phyloP scores from a whole-genome alignment of 2,797 vertebrate genomes.

The Pseudomugil gertrudae region DNA sequence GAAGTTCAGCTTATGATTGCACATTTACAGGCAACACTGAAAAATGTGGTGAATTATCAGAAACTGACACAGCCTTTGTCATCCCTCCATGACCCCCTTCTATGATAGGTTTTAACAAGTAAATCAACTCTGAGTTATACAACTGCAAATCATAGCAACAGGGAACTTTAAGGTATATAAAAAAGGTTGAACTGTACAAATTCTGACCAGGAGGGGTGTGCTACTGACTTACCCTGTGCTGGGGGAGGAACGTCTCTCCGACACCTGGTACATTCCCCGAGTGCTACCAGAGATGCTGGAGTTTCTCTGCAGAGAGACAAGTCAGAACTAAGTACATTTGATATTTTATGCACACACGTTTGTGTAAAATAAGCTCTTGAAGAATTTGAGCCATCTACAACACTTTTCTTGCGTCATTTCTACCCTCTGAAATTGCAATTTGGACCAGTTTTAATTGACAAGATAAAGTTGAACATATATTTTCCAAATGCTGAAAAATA shows the following conservation, averaged over 20 bases:
- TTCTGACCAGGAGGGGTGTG: background rate
- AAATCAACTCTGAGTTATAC: too few species aligned
- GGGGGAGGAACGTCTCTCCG: conserved; percentile 83
- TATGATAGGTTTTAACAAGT: too few species aligned
- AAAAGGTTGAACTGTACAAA: background rate
- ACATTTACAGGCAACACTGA: too few species aligned
- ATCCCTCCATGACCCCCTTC: too few species aligned
- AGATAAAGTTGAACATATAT: background rate
- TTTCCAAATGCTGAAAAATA: background rate
- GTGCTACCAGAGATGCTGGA: conserved; percentile 83
- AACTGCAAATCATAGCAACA: too few species aligned
- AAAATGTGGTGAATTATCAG: too few species aligned
- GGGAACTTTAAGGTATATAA: background rate
- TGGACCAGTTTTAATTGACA: background rate
- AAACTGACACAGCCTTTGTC: too few species aligned
- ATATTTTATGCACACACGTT: background rate
- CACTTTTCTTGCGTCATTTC: background rate
- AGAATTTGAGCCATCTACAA: background rate
- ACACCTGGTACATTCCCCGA: conserved; percentile 85
- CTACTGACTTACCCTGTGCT: conserved; percentile 81
- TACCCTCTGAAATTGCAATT: background rate
- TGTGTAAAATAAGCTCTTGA: background rate
- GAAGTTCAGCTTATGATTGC: too few species aligned
- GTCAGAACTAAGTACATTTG: background rate
- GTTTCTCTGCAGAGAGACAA: conserved; percentile 77